Evolutionary conservation across 37 sponge, comb jelly and placozoan species (phyloP), one percentile per base, ranked within the genome.

Genomic region (Oopsacas minuta): DNA sequence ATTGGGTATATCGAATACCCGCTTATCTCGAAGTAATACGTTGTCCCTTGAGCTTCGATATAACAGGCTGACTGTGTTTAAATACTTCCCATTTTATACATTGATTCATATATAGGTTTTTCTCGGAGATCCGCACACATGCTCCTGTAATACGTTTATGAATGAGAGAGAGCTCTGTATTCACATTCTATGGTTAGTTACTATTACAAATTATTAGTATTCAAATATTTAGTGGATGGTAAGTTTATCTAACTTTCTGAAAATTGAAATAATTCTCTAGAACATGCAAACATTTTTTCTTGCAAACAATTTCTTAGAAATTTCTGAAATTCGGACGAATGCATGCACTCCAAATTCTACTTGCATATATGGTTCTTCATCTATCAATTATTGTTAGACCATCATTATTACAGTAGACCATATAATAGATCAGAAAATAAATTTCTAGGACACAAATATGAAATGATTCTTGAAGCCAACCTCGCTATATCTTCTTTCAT

Each of bases 171-270:
- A 96, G 81, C 87, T 96, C 34, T 96, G 97, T 42, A 51, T 92
- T 0, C 97, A 96, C 82, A 91, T 96, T 23, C 84, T 96, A 5
- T 96, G 97, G 97, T 94, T 30, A 84, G 90, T 83, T 20, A 25
- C 51, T 22, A 22, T 22, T 17, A 22, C 51, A 82, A n/a, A 87
- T 38, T 42, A 38, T 82, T n/a, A 52, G n/a, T n/a, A n/a, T n/a
- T n/a, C n/a, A n/a, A n/a, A n/a, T n/a, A n/a, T n/a, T n/a, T n/a
- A n/a, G n/a, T n/a, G n/a, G n/a, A n/a, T n/a, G n/a, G n/a, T n/a
- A n/a, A n/a, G n/a, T n/a, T n/a, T n/a, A n/a, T n/a, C n/a, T n/a
- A n/a, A n/a, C n/a, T n/a, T n/a, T n/a, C n/a, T n/a, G n/a, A n/a
- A n/a, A n/a, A n/a, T n/a, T n/a, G n/a, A n/a, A n/a, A n/a, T n/a